phyloP scores from a whole-genome alignment of 64 coral and sea anemone species.

The Astreopora myriophthalma region DNA sequence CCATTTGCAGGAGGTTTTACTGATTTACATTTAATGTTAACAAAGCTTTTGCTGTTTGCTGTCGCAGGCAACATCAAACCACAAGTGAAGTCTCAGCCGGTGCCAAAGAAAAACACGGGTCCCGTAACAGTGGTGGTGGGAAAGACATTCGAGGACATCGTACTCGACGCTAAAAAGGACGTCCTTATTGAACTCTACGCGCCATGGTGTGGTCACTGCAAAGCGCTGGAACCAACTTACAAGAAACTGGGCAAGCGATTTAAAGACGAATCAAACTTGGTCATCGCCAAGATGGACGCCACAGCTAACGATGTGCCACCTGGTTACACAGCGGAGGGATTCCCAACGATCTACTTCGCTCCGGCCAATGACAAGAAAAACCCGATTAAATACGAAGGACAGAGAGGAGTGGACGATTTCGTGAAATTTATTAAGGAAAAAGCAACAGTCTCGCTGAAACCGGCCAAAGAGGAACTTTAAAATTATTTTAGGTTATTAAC shows the following conservation, averaged over 20 bases:
- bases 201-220: conserved; percentile 97
- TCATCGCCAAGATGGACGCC: conserved; percentile 97
- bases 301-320: conserved; percentile 85
- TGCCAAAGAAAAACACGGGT: conserved; percentile 84
- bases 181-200: conserved; percentile 97
- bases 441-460: conserved; percentile 71
- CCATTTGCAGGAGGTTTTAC: no score
- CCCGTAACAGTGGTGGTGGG: conserved; percentile 96
- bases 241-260: conserved; percentile 96
- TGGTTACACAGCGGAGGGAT: conserved; percentile 79
- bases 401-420: conserved; percentile 82
- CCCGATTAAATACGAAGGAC: conserved; percentile 87
- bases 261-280: conserved; percentile 74
- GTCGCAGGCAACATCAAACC: conserved; percentile 85
- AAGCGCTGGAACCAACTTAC: conserved; percentile 82
- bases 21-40: no score
- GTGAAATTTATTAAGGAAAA: conserved; percentile 88
- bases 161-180: conserved; percentile 84
- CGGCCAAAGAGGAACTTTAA: conserved; percentile 86
- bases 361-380: conserved; percentile 84
- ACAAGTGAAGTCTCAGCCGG: conserved; percentile 88
- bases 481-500: conserved; percentile 13
- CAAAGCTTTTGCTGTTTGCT: background rate
- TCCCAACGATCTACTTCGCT: conserved; percentile 91
- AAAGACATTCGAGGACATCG: conserved; percentile 91